A percentile compares a stretch with the other conserved stretches of the same genome.
Conservation (phyloP, 2,113 vertebrate genomes). For the Rafetus swinhoei region DNA sequence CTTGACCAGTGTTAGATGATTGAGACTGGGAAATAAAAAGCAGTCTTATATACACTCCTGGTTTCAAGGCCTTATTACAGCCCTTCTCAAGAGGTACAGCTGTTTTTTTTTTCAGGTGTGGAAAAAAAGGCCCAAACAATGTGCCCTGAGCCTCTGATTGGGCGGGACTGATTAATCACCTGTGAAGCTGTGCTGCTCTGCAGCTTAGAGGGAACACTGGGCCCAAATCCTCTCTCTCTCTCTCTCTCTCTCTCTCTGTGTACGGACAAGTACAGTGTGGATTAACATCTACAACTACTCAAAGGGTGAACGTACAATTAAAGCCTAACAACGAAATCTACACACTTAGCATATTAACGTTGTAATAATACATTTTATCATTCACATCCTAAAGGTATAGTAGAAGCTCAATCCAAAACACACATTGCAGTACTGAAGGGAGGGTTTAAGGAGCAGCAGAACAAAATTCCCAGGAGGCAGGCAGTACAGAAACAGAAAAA, state of each 20-base stretch:
- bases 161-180: too few species aligned
- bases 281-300: neutral
- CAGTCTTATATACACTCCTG: neutral
- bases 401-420: neutral
- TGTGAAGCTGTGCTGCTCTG: too few species aligned
- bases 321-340: neutral
- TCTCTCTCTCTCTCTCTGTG: too few species aligned
- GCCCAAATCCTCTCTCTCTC: neutral
- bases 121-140: neutral
- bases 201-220: neutral
- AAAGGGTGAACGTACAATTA: neutral
- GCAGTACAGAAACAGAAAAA: neutral
- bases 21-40: neutral
- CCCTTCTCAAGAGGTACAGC: neutral
- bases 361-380: neutral
- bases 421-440: neutral
- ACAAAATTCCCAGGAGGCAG: conserved; percentile 22
- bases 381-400: neutral
- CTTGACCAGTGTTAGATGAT: neutral
- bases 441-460: neutral
- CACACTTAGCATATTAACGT: neutral
- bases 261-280: neutral
- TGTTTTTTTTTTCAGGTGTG: neutral
- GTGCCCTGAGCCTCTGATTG: too few species aligned
- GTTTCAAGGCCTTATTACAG: neutral